Base-by-base conservation (phyloP, 1,140 invertebrate species). In the Antheraea mylitta region DNA sequence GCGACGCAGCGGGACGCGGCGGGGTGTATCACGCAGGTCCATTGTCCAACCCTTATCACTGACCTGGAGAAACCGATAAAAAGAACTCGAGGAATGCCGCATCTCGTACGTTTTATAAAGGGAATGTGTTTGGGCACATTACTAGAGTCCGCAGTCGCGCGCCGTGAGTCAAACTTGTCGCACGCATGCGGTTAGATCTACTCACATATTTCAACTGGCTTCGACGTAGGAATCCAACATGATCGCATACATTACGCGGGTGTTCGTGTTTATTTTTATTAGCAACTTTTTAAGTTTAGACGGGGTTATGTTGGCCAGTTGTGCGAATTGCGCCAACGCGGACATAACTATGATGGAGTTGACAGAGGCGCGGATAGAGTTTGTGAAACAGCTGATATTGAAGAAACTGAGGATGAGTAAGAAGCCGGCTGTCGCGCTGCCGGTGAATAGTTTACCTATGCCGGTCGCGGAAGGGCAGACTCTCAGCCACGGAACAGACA, bases 301-400 rank as follows among this genome's bases (percentile, higher is more conserved):
- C 58, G 70, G 72, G 45, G 78, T 78, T 65, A 81, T 85, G 59
- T 78, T 82, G 64, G 82, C 79, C 18, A 79, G 81, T 30, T 92
- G 90, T 73, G 79, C 82, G 13, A 87, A 85, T 16, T 90, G 87
- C 76, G 89, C 79, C 10, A 88, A 82, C 13, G 82, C 76, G 5
- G 86, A 87, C 8, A 72, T 85, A 0, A 85, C 69, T 69, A 83
- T 82, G 6, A 71, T 67, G 1, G 80, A 88, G 60, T 74, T 95
- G 38, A 94, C 90, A 0, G 92, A 93, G 58, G 83, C 93, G 18
- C 85, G 96, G 65, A 94, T 97, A 53, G 96, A 97, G 82, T 96
- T 96, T 71, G 96, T 97, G 10, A 97, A 97, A 81, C 94, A 96
- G 75, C 96, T 97, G 86, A 97, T 97, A 18, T 82, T 97, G 64